Conservation (phyloP, 1,140 invertebrate genomes). For the Vanessa atalanta region DNA sequence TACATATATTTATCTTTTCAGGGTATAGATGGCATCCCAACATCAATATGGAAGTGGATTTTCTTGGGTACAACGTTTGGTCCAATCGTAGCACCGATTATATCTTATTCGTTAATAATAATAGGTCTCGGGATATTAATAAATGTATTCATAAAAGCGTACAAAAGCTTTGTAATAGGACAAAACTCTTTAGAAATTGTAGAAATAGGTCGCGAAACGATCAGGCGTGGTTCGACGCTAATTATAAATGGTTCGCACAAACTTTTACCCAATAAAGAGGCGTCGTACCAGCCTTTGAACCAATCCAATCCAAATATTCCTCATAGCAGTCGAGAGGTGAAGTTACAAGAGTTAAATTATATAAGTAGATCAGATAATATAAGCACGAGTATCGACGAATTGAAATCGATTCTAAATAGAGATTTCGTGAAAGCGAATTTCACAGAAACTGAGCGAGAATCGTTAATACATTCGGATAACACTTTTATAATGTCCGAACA, state of each 20-base stretch:
- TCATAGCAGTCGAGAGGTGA: constrained; percentile 34
- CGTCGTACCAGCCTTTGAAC: constrained; percentile 64
- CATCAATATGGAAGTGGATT: constrained; percentile 87
- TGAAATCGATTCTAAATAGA: constrained; percentile 54
- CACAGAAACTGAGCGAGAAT: constrained; percentile 55
- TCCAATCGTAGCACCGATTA: constrained; percentile 84
- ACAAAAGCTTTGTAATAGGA: constrained; percentile 88
- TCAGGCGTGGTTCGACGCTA: constrained; percentile 86
- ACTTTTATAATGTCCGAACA: constrained; percentile 67
- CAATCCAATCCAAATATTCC: constrained; percentile 35
- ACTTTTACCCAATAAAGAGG: constrained; percentile 83
- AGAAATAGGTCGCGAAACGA: constrained; percentile 86
- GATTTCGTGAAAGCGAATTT: constrained; percentile 65
- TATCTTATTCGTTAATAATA: constrained; percentile 87
- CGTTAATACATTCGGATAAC: constrained; percentile 66
- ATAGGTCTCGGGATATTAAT: constrained; percentile 84
- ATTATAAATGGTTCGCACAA: constrained; percentile 86
- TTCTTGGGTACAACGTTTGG: constrained; percentile 89
- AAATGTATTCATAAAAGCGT: constrained; percentile 85
- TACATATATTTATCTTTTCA: constrained; percentile 55
- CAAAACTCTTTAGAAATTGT: constrained; percentile 86
- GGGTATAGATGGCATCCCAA: constrained; percentile 90
- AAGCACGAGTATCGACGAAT: constrained; percentile 61
- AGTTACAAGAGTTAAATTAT: constrained; percentile 52
- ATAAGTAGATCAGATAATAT: constrained; percentile 48